phyloP scores from a whole-genome alignment of 1,140 invertebrate genomes.

The Caenorhabditis remanei region DNA sequence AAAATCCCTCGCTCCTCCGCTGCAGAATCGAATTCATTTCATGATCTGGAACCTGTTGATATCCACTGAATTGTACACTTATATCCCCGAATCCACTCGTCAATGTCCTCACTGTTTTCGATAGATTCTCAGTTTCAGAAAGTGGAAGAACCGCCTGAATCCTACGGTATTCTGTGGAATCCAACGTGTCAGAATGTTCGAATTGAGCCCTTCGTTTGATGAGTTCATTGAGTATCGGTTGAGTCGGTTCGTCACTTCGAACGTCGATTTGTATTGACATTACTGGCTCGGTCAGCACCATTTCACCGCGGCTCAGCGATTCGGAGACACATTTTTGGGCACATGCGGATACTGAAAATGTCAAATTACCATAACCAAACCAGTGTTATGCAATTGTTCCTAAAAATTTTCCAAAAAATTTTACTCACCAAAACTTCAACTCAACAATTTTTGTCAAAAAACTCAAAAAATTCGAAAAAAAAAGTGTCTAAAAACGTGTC shows the following conservation, averaged over 20 bases:
- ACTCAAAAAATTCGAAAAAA: too few species aligned
- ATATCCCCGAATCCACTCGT: constrained; percentile 41
- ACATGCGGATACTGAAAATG: constrained; percentile 60
- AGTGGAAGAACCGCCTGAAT: constrained; percentile 6
- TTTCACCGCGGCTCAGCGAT: background rate
- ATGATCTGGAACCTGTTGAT: constrained; percentile 21
- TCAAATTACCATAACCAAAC: too few species aligned
- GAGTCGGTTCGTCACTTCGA: constrained; percentile 3
- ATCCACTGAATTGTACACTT: constrained; percentile 27
- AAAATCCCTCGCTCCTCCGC: background rate
- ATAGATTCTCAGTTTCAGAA: constrained; percentile 25
- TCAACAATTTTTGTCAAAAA: too few species aligned
- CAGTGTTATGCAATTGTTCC: too few species aligned
- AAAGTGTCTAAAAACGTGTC: too few species aligned
- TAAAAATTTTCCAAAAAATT: too few species aligned
- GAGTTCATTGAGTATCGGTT: constrained; percentile 48
- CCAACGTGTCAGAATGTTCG: background rate
- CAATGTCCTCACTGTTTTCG: constrained; percentile 8
- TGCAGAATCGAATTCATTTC: constrained; percentile 1
- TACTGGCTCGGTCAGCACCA: constrained; percentile 49
- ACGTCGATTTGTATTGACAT: constrained; percentile 42
- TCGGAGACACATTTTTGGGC: constrained; percentile 60
- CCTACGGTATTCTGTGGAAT: background rate
- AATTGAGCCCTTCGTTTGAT: constrained; percentile 33
- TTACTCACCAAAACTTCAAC: too few species aligned